A percentile compares a stretch with the other conserved stretches of the same genome.
phyloP scores from a whole-genome alignment of 2,113 vertebrate genomes.

The Miniopterus natalensis region DNA sequence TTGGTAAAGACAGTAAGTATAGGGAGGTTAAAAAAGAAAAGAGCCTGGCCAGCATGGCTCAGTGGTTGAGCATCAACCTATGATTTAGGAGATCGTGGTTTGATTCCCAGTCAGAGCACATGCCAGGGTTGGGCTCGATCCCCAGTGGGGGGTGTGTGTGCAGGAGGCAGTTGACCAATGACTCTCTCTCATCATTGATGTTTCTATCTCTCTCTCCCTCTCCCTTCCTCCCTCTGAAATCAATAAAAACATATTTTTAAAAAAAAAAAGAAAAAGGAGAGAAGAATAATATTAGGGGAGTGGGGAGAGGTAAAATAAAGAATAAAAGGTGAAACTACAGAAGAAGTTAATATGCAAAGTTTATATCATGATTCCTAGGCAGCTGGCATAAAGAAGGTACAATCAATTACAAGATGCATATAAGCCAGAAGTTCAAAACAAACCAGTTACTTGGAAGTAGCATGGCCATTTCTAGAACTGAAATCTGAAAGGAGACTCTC shows the following conservation, averaged over 20 bases:
- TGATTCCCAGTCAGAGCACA: too few relatives aligned
- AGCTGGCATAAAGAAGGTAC: not conserved
- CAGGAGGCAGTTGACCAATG: too few relatives aligned
- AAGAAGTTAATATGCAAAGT: not conserved
- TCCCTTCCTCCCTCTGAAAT: too few relatives aligned
- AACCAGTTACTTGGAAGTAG: not conserved
- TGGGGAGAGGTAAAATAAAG: not conserved
- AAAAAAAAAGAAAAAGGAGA: not conserved
- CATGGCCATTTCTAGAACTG: not conserved
- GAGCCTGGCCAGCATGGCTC: too few relatives aligned
- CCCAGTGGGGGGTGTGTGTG: too few relatives aligned
- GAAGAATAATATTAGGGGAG: not conserved
- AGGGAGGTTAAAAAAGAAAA: not conserved
- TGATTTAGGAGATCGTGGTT: too few relatives aligned
- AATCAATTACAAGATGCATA: not conserved
- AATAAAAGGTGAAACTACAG: not conserved
- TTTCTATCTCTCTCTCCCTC: too few relatives aligned
- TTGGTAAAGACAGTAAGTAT: not conserved
- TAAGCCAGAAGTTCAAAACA: not conserved
- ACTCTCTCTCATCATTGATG: too few relatives aligned
- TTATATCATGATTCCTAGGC: not conserved
- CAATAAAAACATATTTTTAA: too few relatives aligned
- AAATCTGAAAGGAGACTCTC: slow-evolving; percentile 79
- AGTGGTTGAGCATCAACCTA: too few relatives aligned
- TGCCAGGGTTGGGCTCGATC: too few relatives aligned